phyloP scores from a whole-genome alignment of 1,140 invertebrate species.

The Acromyrmex echinatior region DNA sequence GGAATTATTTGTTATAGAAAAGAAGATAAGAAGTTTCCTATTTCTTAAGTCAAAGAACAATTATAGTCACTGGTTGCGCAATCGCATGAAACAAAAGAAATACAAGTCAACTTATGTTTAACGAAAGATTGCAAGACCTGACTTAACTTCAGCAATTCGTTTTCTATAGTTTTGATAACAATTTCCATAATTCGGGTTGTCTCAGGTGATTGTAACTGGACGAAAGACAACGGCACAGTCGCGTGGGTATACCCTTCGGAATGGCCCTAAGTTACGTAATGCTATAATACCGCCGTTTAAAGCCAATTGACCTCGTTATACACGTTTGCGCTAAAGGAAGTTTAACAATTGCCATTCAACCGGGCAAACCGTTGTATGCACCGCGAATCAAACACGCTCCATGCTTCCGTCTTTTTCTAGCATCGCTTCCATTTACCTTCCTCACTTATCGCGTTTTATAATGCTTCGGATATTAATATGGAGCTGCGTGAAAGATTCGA shows the following conservation, averaged over 20 bases:
- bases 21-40: neutral
- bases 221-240: slow-evolving; percentile 70
- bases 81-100: neutral
- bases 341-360: slow-evolving; percentile 87
- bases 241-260: slow-evolving; percentile 85
- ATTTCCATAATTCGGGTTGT: slow-evolving; percentile 20
- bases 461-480: neutral
- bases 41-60: neutral
- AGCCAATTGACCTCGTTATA: slow-evolving; percentile 87
- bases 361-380: slow-evolving; percentile 79
- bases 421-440: slow-evolving; percentile 10
- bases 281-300: slow-evolving; percentile 85
- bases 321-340: slow-evolving; percentile 86
- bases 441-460: slow-evolving; percentile 20
- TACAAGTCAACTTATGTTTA: neutral
- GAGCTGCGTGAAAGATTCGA: neutral
- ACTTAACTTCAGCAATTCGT: neutral
- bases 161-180: neutral
- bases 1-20: neutral
- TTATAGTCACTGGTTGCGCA: neutral
- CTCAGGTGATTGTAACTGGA: slow-evolving; percentile 58
- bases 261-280: slow-evolving; percentile 86
- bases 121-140: neutral
- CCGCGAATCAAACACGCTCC: slow-evolving; percentile 78
- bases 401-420: slow-evolving; percentile 82